A percentile compares a stretch with the other conserved stretches of the same genome.
Evolutionary conservation across 2,888 invertebrate species (phyloP).

Genomic region (Phanerotoma sp.): DNA sequence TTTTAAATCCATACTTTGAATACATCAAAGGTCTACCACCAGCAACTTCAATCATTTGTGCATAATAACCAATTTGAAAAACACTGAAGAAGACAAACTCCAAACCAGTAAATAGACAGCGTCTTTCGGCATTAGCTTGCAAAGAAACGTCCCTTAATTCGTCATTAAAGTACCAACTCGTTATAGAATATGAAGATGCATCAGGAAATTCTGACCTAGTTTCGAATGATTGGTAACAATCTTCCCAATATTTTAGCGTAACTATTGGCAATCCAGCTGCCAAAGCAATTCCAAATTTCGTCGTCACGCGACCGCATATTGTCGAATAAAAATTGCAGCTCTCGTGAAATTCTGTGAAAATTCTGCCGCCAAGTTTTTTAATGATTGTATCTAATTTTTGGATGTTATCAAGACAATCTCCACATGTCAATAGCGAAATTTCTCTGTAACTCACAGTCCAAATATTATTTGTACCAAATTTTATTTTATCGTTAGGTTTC

Average conservation of each 20-base stretch:
- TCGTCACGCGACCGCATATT: neutral
- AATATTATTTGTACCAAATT: neutral
- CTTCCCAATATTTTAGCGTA: neutral
- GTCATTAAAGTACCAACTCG: neutral
- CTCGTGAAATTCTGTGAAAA: neutral
- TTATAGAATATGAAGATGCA: neutral
- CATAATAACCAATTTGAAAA: neutral
- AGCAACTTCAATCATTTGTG: neutral
- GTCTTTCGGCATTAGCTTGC: neutral
- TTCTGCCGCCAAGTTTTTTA: neutral
- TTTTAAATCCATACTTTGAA: neutral
- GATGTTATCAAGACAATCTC: neutral
- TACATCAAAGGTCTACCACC: neutral
- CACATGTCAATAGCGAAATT: neutral
- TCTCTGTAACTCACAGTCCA: neutral
- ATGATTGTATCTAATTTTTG: neutral
- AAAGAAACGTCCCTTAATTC: neutral
- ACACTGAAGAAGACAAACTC: neutral
- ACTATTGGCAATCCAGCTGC: neutral
- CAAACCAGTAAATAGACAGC: neutral
- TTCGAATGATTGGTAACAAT: neutral
- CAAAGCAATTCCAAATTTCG: neutral
- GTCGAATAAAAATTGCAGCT: neutral
- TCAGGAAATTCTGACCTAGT: neutral
- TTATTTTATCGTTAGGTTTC: neutral